Evolutionary conservation across 2,113 vertebrate species (phyloP).

Genomic region (Bos javanicus): DNA sequence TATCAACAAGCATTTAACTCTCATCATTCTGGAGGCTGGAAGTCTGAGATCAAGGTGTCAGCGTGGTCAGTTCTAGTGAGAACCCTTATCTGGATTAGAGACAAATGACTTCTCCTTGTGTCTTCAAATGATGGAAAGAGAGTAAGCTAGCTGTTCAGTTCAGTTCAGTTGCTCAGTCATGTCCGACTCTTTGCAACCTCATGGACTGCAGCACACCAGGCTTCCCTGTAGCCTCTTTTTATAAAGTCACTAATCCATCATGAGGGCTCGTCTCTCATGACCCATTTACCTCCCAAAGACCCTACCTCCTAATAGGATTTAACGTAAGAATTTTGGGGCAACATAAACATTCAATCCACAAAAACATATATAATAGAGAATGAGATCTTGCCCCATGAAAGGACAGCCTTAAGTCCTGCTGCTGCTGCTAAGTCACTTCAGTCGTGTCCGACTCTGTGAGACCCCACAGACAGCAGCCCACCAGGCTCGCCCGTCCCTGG

Average conservation of each 20-base stretch:
- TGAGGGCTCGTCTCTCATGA: neutral
- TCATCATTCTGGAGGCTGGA: neutral
- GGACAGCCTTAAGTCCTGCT: neutral
- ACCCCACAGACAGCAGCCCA: too few species aligned
- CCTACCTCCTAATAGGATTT: neutral
- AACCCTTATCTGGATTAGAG: neutral
- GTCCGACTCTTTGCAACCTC: neutral
- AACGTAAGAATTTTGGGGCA: neutral
- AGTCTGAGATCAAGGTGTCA: neutral
- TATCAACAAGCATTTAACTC: neutral
- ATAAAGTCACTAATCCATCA: neutral
- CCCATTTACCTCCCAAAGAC: neutral
- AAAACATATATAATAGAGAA: neutral
- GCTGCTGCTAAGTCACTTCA: too few species aligned
- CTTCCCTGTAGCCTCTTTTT: neutral
- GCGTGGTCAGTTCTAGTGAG: neutral
- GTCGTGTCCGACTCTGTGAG: too few species aligned
- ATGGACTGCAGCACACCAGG: neutral
- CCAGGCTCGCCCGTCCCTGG: too few species aligned
- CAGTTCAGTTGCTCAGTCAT: neutral
- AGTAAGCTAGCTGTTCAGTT: neutral
- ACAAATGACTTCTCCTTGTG: neutral
- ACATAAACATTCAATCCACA: neutral
- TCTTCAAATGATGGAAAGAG: neutral
- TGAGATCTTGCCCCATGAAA: neutral